phyloP scores from a whole-genome alignment of 1,140 invertebrate genomes.

The Bombus superbus region DNA sequence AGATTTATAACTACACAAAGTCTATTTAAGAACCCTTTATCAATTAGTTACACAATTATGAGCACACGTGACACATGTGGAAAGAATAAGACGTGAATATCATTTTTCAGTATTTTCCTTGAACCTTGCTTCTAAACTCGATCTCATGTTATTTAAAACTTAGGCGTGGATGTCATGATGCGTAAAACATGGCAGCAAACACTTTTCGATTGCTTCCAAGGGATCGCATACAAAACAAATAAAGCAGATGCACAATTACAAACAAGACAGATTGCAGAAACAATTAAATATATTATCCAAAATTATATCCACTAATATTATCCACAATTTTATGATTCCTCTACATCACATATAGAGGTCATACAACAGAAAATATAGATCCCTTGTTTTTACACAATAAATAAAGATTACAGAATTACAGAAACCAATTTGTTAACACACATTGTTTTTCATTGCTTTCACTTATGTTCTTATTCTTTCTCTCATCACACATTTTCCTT shows the following conservation, averaged over 20 bases:
- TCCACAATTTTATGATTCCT: slow-evolving; percentile 31
- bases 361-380: slow-evolving; percentile 37
- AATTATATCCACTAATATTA: not conserved
- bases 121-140: slow-evolving; percentile 37
- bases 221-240: slow-evolving; percentile 34
- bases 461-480: slow-evolving; percentile 9
- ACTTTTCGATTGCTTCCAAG: slow-evolving; percentile 39
- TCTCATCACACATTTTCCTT: not conserved
- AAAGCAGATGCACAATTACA: slow-evolving; percentile 39
- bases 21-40: slow-evolving; percentile 44
- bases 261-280: slow-evolving; percentile 40
- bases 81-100: slow-evolving; percentile 39
- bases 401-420: slow-evolving; percentile 21
- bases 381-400: slow-evolving; percentile 9
- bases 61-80: slow-evolving; percentile 47
- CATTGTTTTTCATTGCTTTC: not conserved
- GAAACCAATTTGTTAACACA: slow-evolving; percentile 13
- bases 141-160: slow-evolving; percentile 20
- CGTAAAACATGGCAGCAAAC: slow-evolving; percentile 13
- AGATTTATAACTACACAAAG: slow-evolving; percentile 43
- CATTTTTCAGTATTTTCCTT: slow-evolving; percentile 5
- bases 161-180: slow-evolving; percentile 28
- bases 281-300: slow-evolving; percentile 54
- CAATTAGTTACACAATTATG: slow-evolving; percentile 45
- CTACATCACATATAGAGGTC: slow-evolving; percentile 16